Evolutionary conservation across 2,113 vertebrate genomes (phyloP).

Genomic region (Zapornia atra): DNA sequence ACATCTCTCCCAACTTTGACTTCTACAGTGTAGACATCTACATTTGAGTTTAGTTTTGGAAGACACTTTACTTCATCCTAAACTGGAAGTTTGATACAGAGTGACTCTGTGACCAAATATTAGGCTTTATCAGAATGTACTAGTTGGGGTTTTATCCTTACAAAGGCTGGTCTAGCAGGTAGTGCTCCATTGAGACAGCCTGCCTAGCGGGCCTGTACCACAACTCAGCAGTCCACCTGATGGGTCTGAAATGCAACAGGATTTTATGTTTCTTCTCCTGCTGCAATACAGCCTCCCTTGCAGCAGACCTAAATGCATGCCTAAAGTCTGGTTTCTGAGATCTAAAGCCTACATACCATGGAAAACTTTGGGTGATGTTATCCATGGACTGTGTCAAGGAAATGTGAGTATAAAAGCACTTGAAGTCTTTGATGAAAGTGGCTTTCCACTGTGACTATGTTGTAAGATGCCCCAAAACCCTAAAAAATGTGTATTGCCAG

Average conservation of each 20-base stretch:
- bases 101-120: neutral
- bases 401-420: neutral
- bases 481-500: neutral
- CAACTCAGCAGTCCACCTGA: neutral
- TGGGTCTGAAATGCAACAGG: neutral
- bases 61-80: neutral
- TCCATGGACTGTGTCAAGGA: neutral
- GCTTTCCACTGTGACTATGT: neutral
- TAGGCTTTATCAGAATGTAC: neutral
- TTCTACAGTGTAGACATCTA: neutral
- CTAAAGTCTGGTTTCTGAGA: neutral
- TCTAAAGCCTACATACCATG: neutral
- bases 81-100: neutral
- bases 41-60: neutral
- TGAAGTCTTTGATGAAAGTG: neutral
- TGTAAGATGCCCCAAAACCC: neutral
- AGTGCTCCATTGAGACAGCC: neutral
- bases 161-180: neutral
- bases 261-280: neutral
- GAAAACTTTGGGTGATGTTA: neutral
- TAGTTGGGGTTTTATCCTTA: no score
- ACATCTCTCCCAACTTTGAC: neutral
- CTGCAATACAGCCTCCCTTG: neutral
- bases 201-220: neutral
- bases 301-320: neutral